These are phyloP conservation scores for Diglossa brunneiventris DNA, from an alignment of 2,113 vertebrate genomes.

Conservation along the genomic window DNA sequence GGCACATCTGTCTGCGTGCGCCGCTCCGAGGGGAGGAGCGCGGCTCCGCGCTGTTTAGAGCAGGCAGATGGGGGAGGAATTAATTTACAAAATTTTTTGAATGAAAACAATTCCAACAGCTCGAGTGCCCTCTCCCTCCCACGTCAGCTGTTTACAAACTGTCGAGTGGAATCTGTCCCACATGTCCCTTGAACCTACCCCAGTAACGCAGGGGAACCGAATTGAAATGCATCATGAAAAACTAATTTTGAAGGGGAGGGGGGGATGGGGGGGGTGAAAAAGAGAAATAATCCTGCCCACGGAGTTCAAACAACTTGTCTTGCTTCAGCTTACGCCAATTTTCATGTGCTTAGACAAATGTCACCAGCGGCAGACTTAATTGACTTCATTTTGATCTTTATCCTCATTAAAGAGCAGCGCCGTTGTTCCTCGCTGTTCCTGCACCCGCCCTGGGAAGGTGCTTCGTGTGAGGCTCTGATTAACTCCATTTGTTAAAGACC, in stretches of 20 bases:
- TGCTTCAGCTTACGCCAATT: background rate
- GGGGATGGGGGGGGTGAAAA: background rate
- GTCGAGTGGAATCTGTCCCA: slow-evolving; percentile 22
- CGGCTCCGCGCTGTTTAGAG: slow-evolving; percentile 19
- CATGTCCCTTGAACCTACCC: slow-evolving; percentile 28
- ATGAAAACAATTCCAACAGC: slow-evolving; percentile 50
- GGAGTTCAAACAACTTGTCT: background rate
- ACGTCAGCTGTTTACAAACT: slow-evolving; percentile 31
- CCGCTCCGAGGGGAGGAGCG: slow-evolving; percentile 22
- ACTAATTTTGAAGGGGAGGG: background rate
- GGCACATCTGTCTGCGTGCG: slow-evolving; percentile 57
- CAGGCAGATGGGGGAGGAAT: slow-evolving; percentile 51
- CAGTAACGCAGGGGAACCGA: background rate
- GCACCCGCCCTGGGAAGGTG: background rate
- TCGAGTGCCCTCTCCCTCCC: slow-evolving; percentile 1
- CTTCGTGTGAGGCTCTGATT: background rate
- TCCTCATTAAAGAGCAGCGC: background rate
- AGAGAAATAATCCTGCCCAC: background rate
- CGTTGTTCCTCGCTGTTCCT: background rate
- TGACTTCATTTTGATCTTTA: background rate
- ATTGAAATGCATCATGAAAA: background rate
- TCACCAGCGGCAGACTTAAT: background rate
- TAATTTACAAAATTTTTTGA: slow-evolving; percentile 58
- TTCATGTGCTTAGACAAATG: background rate
- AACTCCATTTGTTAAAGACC: background rate